These are phyloP conservation scores for Coptodon bakossiorum DNA, from an alignment of 2,113 vertebrate genomes.

Conservation along the genomic window DNA sequence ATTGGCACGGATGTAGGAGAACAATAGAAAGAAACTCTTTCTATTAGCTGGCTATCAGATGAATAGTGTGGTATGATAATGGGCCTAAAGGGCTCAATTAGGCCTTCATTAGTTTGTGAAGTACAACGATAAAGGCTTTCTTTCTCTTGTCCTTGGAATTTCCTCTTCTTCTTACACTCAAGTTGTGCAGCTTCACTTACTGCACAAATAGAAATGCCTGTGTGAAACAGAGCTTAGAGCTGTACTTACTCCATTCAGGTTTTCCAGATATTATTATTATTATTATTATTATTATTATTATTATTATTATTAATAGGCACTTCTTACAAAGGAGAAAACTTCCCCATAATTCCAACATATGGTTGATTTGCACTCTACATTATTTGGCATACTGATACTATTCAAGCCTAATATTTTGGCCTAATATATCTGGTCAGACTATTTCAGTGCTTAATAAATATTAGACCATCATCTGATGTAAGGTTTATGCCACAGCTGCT, in stretches of 20 bases:
- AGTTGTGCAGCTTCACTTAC: not conserved
- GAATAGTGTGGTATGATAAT: slow-evolving; percentile 14
- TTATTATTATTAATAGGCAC: not conserved
- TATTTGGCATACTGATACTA: not conserved
- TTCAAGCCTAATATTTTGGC: not conserved
- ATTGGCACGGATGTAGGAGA: slow-evolving; percentile 2
- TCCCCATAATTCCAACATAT: not conserved
- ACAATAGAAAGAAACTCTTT: slow-evolving; percentile 21
- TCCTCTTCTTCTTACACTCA: not conserved
- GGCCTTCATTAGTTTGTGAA: not conserved
- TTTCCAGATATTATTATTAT: not conserved
- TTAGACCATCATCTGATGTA: not conserved
- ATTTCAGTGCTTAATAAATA: not conserved
- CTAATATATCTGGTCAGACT: not conserved
- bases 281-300: not conserved
- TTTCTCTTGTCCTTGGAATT: slow-evolving; percentile 1
- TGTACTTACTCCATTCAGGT: not conserved
- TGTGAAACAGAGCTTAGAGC: not conserved
- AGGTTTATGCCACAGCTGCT: not conserved
- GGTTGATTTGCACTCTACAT: not conserved
- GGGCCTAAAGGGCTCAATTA: slow-evolving; percentile 1
- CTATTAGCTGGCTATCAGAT: not conserved
- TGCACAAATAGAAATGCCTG: not conserved
- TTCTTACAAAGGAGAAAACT: not conserved
- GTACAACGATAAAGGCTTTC: not conserved